Base-by-base conservation (phyloP, 2,113 vertebrate genomes). In the Corythoichthys haematopterus region DNA sequence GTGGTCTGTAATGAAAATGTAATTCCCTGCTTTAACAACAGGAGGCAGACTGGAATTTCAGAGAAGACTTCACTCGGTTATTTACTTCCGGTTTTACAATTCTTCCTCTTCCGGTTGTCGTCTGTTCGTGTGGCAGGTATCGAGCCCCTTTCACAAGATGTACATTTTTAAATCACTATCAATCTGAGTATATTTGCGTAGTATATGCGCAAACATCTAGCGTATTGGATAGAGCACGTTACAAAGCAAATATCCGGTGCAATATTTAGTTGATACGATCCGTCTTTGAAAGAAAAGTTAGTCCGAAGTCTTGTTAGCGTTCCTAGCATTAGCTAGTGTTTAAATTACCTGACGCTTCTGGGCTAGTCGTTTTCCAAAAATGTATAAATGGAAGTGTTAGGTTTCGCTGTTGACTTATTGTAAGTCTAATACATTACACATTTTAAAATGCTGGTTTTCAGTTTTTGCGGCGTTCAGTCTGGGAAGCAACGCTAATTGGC, bases 61-160 rank as follows among this genome's bases (percentile, higher is more conserved):
- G 12, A 35, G 35, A 14, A n/a, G 2, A 0, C 0, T 1, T 13
- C 1, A 15, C 0, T 59, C n/a, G 4, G 57, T 71, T 80, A 62
- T 81, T 38, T 65, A 50, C 75, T 68, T 47, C 64, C 74, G 28
- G 11, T 0, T 4, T 2, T 0, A 9, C 0, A 0, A 0, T 45
- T 69, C 86, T 85, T 84, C 70, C 91, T 93, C 81, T 93, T 92
- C 90, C 91, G 90, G 88, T 87, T 89, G 79, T 72, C 74, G 63
- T 78, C 80, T 66, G 60, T 89, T 76, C 80, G 87, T 83, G 90
- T 86, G 80, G 72, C 63, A 91, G 91, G 92, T 92, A 90, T n/a
- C 33, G 35, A 2, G 1, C 8, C 48, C 68, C 28, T 53, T 12
- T 35, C 45, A 36, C 11, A 14, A 0, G 0, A 2, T 40, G 0